phyloP scores from a whole-genome alignment of 2,888 invertebrate species.

The Amphipoea oculea region DNA sequence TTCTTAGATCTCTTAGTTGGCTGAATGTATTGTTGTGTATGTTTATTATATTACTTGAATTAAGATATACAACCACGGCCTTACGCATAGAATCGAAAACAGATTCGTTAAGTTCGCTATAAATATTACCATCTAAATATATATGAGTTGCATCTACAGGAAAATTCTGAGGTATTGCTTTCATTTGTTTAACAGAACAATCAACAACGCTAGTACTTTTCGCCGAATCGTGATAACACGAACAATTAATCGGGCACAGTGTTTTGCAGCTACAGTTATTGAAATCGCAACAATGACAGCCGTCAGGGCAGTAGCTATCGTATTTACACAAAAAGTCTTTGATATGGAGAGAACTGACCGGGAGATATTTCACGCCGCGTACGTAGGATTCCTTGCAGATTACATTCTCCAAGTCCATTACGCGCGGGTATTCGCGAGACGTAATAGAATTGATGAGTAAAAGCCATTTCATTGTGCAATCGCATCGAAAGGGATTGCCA shows the following conservation, averaged over 20 bases:
- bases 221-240: conserved; percentile 97
- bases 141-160: conserved; percentile 98
- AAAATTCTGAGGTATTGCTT: conserved; percentile 94
- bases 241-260: conserved; percentile 97
- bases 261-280: conserved; percentile 98
- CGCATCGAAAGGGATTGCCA: conserved; percentile 98
- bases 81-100: conserved; percentile 84
- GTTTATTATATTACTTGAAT: conserved; percentile 94
- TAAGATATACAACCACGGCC: conserved; percentile 94
- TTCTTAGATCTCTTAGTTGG: conserved; percentile 93
- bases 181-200: conserved; percentile 95
- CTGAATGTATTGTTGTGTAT: conserved; percentile 97
- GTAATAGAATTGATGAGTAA: conserved; percentile 96
- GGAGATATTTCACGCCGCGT: conserved; percentile 94
- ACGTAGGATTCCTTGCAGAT: conserved; percentile 96
- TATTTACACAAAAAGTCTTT: conserved; percentile 97
- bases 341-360: conserved; percentile 93
- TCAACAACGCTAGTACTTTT: conserved; percentile 98
- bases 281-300: conserved; percentile 98
- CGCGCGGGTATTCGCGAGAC: conserved; percentile 94
- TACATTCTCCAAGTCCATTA: conserved; percentile 97
- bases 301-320: conserved; percentile 96
- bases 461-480: conserved; percentile 99
- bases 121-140: conserved; percentile 97
- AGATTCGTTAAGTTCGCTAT: conserved; percentile 92